Evolutionary conservation across 1,140 invertebrate genomes (phyloP), one percentile per base, ranked within the genome.

Genomic region (Drosophila saltans): DNA sequence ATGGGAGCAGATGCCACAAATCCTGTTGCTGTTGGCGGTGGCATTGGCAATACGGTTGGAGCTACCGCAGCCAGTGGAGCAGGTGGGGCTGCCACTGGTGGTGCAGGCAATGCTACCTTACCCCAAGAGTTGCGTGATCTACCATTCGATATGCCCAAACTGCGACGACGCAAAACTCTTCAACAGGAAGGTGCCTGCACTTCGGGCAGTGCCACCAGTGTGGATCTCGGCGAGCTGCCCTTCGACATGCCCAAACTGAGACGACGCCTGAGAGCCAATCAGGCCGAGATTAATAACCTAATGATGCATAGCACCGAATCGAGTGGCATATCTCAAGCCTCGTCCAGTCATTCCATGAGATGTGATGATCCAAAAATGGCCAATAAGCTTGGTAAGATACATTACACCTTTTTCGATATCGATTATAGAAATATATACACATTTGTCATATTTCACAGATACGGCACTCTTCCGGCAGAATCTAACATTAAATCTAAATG

Each of bases 71-170:
- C 77, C 93, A 16, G 95, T 96, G 79, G 93, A 96, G 33, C 94
- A 94, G 21, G 96, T 97, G 92, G 93, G 97, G 65, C 16, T 16
- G 16, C 96, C 96, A 0, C 97, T 97, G 81, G 96, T 97, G 79
- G 97, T 97, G 96, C 96, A 6, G 33, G 33, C 96, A n/a, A 97
- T 97, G 90, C 92, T 97, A 58, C 93, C 95, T 41, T 94, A 95
- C 69, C 94, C 94, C 91, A 94, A 26, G 96, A 97, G 88, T 92
- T 97, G n/a, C 93, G 95, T 41, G 95, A 97, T 83, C 93, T 97
- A 66, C 97, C 97, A 0, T 97, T 97, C 80, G 97, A 97, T 76
- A 97, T 97, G 96, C 97, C 97, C n/a, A 98, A 98, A 90, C 92
- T 97, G 61, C 93, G 96, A 52, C 94, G 97, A 56, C 94, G 95